These are phyloP conservation scores for Regulus satrapa DNA, from an alignment of 2,113 vertebrate species.

Conservation along the genomic window DNA sequence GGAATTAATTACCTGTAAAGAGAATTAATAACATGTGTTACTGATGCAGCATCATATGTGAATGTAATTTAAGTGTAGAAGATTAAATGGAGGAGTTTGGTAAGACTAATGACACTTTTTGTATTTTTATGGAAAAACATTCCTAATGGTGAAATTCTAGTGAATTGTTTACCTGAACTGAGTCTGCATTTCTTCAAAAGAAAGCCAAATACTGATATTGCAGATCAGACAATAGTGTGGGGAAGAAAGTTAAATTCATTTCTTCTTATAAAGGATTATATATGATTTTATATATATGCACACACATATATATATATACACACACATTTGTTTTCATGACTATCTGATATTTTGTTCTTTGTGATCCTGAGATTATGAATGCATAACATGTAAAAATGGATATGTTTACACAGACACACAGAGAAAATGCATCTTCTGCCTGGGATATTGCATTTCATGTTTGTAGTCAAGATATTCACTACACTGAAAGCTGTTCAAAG, in stretches of 20 bases:
- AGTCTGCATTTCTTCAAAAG: background rate
- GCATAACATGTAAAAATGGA: no score
- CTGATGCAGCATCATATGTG: background rate
- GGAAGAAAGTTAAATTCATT: background rate
- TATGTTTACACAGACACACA: background rate
- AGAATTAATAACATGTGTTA: background rate
- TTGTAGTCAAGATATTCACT: background rate
- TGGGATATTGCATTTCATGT: background rate
- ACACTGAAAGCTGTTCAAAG: background rate
- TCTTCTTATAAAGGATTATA: background rate
- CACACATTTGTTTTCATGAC: background rate
- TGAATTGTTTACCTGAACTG: background rate
- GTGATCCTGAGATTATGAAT: background rate
- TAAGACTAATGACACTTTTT: background rate
- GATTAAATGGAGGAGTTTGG: background rate
- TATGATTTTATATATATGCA: background rate
- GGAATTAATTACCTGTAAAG: background rate
- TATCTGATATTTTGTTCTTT: background rate
- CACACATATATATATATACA: no score
- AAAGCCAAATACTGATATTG: background rate
- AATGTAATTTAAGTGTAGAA: conserved; percentile 8
- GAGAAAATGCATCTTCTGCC: background rate
- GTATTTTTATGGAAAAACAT: background rate
- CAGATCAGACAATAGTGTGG: background rate
- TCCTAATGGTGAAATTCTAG: background rate